Percentiles rank a stretch among this genome's conserved stretches.
Evolutionary conservation across 1,140 invertebrate genomes (phyloP).

Genomic region (Diplogasteroides magnus): DNA sequence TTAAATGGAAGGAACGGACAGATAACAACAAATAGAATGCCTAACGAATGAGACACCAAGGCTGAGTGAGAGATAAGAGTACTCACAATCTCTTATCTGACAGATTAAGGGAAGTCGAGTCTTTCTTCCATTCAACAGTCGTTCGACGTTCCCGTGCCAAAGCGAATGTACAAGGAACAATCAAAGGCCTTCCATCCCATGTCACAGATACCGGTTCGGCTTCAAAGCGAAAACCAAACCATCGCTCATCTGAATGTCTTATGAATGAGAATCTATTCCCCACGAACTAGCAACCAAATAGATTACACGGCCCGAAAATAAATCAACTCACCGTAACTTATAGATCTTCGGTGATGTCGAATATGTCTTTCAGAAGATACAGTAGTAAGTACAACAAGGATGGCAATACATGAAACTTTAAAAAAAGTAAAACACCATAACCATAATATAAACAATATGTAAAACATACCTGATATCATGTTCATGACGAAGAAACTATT

Average conservation of each 20-base stretch:
- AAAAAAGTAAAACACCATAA: background rate
- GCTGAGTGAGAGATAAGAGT: background rate
- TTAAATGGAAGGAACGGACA: background rate
- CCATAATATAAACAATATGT: conserved; percentile 5
- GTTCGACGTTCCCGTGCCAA: background rate
- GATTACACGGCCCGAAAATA: too few relatives aligned
- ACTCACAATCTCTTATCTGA: conserved; percentile 11
- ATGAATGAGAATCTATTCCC: background rate
- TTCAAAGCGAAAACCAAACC: background rate
- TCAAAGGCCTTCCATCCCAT: background rate
- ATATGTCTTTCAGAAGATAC: background rate
- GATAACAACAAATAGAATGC: background rate
- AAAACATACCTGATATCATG: too few relatives aligned
- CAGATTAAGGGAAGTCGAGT: background rate
- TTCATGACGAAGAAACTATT: background rate
- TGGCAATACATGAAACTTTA: conserved; percentile 3
- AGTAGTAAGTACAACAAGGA: background rate
- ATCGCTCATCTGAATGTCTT: background rate
- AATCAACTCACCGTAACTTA: conserved; percentile 12
- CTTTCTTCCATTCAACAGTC: background rate
- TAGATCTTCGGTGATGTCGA: conserved; percentile 9
- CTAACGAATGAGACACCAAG: conserved; percentile 4
- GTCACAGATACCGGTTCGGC: background rate
- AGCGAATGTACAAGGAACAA: background rate
- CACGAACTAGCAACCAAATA: background rate